A percentile compares a stretch with the other conserved stretches of the same genome.
These are phyloP conservation scores for Strigamia maritima DNA, from an alignment of 2,888 invertebrate species.

Conservation along the genomic window DNA sequence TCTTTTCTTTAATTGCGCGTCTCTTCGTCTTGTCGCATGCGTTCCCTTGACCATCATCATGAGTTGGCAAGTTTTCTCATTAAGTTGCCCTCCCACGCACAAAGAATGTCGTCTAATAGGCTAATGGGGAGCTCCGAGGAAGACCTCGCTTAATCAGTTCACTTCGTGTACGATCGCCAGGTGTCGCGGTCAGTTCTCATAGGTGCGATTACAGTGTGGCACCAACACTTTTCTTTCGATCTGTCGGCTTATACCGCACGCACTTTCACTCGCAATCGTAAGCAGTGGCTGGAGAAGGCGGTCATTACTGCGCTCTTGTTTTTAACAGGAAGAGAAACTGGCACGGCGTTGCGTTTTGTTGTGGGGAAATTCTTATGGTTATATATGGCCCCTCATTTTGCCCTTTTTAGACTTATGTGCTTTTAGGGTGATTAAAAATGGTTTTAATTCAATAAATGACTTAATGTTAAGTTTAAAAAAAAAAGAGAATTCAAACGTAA, in stretches of 20 bases:
- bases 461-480: not conserved
- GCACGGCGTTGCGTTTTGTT: too few relatives aligned
- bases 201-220: slow-evolving; percentile 26
- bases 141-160: slow-evolving; percentile 32
- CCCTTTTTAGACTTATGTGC: too few relatives aligned
- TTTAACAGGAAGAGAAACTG: not conserved
- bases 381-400: too few relatives aligned
- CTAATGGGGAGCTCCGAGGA: slow-evolving; percentile 22
- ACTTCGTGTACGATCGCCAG: slow-evolving; percentile 34
- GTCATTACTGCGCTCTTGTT: not conserved
- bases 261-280: not conserved
- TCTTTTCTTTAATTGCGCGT: slow-evolving; percentile 32
- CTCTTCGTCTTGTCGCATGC: slow-evolving; percentile 26
- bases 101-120: slow-evolving; percentile 31
- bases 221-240: slow-evolving; percentile 22
- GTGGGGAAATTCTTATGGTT: too few relatives aligned
- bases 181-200: slow-evolving; percentile 32
- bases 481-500: not conserved
- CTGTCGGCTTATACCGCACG: not conserved
- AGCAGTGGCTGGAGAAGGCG: too few relatives aligned
- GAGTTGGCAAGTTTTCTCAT: slow-evolving; percentile 34
- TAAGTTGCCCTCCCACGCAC: slow-evolving; percentile 32
- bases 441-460: not conserved
- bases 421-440: not conserved
- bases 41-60: slow-evolving; percentile 30